Evolutionary conservation across 2,888 invertebrate genomes (phyloP).

Genomic region (Sisyra terminalis): DNA sequence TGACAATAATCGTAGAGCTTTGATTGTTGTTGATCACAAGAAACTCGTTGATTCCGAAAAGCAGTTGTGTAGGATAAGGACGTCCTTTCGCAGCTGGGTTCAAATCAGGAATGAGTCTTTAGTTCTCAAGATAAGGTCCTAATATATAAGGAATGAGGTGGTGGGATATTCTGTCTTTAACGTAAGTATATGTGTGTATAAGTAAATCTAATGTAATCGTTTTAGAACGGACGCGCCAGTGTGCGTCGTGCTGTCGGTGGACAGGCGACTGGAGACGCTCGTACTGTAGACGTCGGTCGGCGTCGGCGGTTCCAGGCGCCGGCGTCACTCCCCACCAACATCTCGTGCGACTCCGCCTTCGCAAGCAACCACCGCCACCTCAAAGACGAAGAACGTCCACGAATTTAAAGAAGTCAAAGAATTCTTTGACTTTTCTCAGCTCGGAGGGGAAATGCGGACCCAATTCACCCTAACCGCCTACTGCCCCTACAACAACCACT

Average conservation of each 20-base stretch:
- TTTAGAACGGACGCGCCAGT: not conserved
- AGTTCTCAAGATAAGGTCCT: slow-evolving; percentile 9
- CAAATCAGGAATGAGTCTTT: slow-evolving; percentile 7
- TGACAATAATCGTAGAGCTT: not conserved
- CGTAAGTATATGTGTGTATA: slow-evolving; percentile 7
- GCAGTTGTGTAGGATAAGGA: not conserved
- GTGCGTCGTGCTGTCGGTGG: slow-evolving; percentile 6
- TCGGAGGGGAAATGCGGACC: slow-evolving; percentile 1
- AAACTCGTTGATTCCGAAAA: no score
- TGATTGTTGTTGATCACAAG: not conserved
- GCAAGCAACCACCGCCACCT: not conserved
- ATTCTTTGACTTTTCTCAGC: slow-evolving; percentile 7
- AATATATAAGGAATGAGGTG: slow-evolving; percentile 5
- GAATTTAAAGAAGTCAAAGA: slow-evolving; percentile 7
- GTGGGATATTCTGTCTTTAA: slow-evolving; percentile 3
- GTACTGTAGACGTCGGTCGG: slow-evolving; percentile 4
- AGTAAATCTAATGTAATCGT: slow-evolving; percentile 5
- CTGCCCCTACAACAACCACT: not conserved
- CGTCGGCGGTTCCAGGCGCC: slow-evolving; percentile 7
- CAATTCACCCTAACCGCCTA: not conserved
- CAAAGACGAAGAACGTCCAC: slow-evolving; percentile 1
- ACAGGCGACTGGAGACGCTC: slow-evolving; percentile 8
- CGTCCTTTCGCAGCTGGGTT: slow-evolving; percentile 6
- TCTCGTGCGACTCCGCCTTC: slow-evolving; percentile 1
- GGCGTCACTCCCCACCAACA: slow-evolving; percentile 5